Evolutionary conservation across 2,797 vertebrate species (phyloP).

Genomic region (Thamnophis elegans): DNA sequence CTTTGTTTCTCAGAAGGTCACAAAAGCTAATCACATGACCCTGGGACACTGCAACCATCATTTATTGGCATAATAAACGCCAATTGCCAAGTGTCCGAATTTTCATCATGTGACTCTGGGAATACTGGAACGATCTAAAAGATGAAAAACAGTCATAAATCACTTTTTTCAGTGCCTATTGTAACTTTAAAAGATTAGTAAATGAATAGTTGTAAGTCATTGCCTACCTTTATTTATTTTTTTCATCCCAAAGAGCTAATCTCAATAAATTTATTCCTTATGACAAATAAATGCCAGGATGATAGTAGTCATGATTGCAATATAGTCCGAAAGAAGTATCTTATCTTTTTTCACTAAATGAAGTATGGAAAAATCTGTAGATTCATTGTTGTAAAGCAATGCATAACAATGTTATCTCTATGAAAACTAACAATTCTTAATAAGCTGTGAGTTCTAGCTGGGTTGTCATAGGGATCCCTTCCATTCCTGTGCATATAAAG

Average conservation of each 20-base stretch:
- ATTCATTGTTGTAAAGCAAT: not conserved
- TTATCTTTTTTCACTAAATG: not conserved
- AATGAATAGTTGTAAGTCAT: not conserved
- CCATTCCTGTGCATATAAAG: not conserved
- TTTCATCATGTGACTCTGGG: not conserved
- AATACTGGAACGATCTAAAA: not conserved
- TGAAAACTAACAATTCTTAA: not conserved
- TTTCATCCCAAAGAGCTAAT: not conserved
- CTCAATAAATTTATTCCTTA: not conserved
- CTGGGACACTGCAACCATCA: not conserved
- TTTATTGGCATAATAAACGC: not conserved
- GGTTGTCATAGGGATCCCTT: not conserved
- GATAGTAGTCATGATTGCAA: not conserved
- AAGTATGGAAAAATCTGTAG: not conserved
- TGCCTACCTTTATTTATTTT: not conserved
- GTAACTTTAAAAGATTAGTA: not conserved
- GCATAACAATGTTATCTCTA: not conserved
- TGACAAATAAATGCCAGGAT: not conserved
- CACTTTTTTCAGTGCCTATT: not conserved
- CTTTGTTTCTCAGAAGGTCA: not conserved
- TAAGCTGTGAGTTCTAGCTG: not conserved
- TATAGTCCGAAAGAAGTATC: not conserved
- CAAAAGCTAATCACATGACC: not conserved
- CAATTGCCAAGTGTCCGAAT: not conserved
- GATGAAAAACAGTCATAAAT: not conserved